Conservation (phyloP, 2,113 vertebrate species). For the Lethenteron camtschaticum region DNA sequence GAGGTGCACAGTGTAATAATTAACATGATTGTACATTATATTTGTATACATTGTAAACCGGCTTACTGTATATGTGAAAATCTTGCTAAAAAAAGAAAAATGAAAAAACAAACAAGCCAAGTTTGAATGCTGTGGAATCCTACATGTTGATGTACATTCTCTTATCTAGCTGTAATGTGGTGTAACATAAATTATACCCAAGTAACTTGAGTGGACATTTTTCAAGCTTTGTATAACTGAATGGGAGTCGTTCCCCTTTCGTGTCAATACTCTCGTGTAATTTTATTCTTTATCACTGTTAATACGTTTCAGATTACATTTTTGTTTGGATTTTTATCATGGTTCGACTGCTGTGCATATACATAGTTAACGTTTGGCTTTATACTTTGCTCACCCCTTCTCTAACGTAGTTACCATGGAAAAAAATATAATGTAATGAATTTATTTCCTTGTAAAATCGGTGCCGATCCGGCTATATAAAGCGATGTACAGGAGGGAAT, state of each 20-base stretch:
- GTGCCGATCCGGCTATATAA: too few relatives aligned
- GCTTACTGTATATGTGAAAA: constrained; percentile 6
- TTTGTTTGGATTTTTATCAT: background rate
- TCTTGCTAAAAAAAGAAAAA: background rate
- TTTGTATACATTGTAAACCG: constrained; percentile 5
- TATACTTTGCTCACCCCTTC: too few relatives aligned
- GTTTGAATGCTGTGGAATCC: constrained; percentile 2
- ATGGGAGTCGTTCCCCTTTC: background rate
- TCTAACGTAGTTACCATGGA: too few relatives aligned
- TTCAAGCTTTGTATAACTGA: constrained; percentile 5
- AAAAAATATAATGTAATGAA: too few relatives aligned
- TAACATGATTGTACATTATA: constrained; percentile 4
- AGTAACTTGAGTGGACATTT: constrained; percentile 1
- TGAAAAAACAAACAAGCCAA: background rate
- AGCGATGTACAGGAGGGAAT: too few relatives aligned
- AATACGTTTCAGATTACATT: constrained; percentile 3
- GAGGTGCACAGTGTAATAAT: constrained; percentile 3
- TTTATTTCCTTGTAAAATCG: too few relatives aligned
- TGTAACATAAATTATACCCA: background rate
- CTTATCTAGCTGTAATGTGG: constrained; percentile 4
- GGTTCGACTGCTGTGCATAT: too few relatives aligned
- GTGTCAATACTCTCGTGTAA: background rate
- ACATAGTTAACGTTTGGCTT: too few relatives aligned
- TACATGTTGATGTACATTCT: background rate
- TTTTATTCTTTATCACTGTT: constrained; percentile 2